phyloP scores from a whole-genome alignment of 2,797 vertebrate genomes.

The Leontopithecus rosalia region DNA sequence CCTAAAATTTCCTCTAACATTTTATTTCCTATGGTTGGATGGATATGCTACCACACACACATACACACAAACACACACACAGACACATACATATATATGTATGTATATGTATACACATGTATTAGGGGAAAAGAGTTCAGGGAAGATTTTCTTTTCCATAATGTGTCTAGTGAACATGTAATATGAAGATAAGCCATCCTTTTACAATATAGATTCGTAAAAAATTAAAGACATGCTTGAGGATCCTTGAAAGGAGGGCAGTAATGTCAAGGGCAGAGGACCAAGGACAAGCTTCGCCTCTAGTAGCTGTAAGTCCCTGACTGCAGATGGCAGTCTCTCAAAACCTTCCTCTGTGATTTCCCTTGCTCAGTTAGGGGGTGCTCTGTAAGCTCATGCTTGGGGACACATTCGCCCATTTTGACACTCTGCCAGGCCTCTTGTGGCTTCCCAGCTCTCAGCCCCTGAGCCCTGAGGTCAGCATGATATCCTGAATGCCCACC shows the following conservation, averaged over 20 bases:
- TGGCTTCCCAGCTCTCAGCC: background rate
- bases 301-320: background rate
- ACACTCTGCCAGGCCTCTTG: background rate
- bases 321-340: background rate
- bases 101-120: background rate
- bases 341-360: background rate
- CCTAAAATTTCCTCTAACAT: background rate
- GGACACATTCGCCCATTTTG: background rate
- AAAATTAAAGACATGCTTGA: conserved; percentile 30
- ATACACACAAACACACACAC: no score
- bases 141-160: conserved; percentile 26
- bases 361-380: background rate
- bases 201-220: background rate
- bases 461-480: background rate
- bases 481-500: background rate
- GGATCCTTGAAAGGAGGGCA: background rate
- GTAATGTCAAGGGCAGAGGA: background rate
- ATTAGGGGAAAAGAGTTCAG: background rate
- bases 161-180: background rate
- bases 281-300: background rate
- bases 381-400: background rate
- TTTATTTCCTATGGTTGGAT: background rate
- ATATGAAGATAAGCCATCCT: background rate
- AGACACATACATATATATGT: background rate
- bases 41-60: background rate